Conservation (phyloP, 2,797 vertebrate species). For the Syndactyla subalaris region DNA sequence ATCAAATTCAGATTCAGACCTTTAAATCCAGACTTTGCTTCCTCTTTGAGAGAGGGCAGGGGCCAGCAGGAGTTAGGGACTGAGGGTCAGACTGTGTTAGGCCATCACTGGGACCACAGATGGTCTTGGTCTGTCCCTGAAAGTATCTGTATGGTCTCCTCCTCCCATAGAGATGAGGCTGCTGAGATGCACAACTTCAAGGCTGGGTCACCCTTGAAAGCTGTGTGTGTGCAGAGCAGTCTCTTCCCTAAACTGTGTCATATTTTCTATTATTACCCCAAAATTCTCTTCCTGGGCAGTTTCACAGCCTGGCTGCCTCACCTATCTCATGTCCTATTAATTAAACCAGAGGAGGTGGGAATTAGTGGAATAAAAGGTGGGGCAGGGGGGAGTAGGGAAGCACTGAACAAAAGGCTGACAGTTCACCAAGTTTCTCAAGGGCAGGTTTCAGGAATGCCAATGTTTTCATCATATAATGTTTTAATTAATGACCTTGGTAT, state of each 20-base stretch:
- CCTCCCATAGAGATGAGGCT: neutral
- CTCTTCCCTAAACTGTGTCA: neutral
- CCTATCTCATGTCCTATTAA: neutral
- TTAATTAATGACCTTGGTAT: slow-evolving; percentile 36
- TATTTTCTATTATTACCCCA: neutral
- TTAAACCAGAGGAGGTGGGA: neutral
- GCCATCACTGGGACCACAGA: neutral
- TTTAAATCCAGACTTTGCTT: neutral
- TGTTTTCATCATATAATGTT: slow-evolving; percentile 15
- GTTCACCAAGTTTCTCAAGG: neutral
- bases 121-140: neutral
- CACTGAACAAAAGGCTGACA: neutral
- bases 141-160: neutral
- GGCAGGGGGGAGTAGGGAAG: neutral
- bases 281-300: neutral
- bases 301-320: neutral
- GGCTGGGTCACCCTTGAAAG: neutral
- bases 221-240: neutral
- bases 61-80: neutral
- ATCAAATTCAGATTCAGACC: neutral
- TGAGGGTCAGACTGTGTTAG: neutral
- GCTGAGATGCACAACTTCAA: neutral
- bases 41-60: neutral
- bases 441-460: neutral
- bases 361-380: neutral